phyloP scores from a whole-genome alignment of 1,140 invertebrate species.

The Zaprionus taronus region DNA sequence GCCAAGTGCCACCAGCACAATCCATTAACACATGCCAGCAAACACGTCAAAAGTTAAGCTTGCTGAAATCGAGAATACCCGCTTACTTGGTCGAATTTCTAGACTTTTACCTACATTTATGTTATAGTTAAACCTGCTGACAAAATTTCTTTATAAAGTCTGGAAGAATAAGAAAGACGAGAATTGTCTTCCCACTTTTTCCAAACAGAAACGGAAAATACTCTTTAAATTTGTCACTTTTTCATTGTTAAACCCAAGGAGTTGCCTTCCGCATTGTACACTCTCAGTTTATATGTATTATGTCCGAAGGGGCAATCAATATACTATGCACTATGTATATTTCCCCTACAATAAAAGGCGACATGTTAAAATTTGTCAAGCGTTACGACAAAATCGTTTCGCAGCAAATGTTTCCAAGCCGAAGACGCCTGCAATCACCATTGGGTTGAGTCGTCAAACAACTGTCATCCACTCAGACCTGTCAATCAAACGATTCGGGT shows the following conservation, averaged over 20 bases:
- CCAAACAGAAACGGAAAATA: not conserved
- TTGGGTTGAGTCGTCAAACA: constrained; percentile 80
- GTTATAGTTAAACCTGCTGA: not conserved
- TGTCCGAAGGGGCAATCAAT: not conserved
- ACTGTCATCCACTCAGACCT: constrained; percentile 83
- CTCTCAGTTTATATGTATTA: not conserved
- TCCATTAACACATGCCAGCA: constrained; percentile 81
- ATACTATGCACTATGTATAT: constrained; percentile 1
- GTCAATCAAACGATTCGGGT: constrained; percentile 79
- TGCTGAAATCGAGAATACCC: constrained; percentile 68
- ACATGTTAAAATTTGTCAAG: constrained; percentile 83
- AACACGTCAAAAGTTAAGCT: constrained; percentile 69
- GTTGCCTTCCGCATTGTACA: not conserved
- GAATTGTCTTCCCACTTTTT: not conserved
- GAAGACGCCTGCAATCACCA: constrained; percentile 62
- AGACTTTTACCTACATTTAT: constrained; percentile 4
- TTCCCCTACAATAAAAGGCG: constrained; percentile 58
- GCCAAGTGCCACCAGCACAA: constrained; percentile 74
- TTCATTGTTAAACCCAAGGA: not conserved
- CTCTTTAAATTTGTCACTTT: not conserved
- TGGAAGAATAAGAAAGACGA: not conserved
- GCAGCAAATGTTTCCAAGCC: constrained; percentile 57
- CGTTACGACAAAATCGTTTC: constrained; percentile 80
- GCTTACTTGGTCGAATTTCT: constrained; percentile 43
- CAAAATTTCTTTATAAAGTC: not conserved